These are phyloP conservation scores for Flabesymbios commensalis DNA, from an alignment of 2,888 invertebrate species.

Conservation along the genomic window DNA sequence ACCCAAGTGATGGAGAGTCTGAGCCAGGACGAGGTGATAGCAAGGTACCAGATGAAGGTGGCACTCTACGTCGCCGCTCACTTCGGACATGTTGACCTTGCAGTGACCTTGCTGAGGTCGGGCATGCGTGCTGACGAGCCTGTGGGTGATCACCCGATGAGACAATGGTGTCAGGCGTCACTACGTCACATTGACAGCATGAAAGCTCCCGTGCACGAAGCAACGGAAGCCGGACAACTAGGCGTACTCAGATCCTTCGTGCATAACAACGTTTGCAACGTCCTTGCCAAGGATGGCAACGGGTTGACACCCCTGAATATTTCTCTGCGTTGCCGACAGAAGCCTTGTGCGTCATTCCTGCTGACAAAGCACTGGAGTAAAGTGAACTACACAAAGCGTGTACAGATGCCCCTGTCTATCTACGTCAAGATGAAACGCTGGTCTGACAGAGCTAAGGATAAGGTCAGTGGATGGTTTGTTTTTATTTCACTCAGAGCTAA, in stretches of 20 bases:
- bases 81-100: conserved; percentile 57
- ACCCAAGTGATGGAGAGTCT: conserved; percentile 50
- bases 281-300: conserved; percentile 55
- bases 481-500: too few species aligned
- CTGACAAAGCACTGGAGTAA: conserved; percentile 60
- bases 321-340: conserved; percentile 51
- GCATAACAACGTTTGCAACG: conserved; percentile 50
- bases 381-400: conserved; percentile 45
- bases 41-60: conserved; percentile 56
- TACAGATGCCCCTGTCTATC: conserved; percentile 46
- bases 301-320: conserved; percentile 54
- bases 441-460: conserved; percentile 54
- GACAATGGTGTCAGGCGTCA: conserved; percentile 49
- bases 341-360: conserved; percentile 56
- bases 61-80: conserved; percentile 57
- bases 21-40: conserved; percentile 45
- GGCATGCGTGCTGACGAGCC: conserved; percentile 52
- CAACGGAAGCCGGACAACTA: conserved; percentile 53
- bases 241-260: conserved; percentile 55
- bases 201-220: conserved; percentile 55
- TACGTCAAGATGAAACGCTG: conserved; percentile 52
- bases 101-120: conserved; percentile 34
- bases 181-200: conserved; percentile 47
- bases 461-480: conserved; percentile 24
- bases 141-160: conserved; percentile 54